Percentiles rank a stretch among this genome's conserved stretches.
phyloP scores from a whole-genome alignment of 2,797 vertebrate species.

The Stomatorhinus walkeri region DNA sequence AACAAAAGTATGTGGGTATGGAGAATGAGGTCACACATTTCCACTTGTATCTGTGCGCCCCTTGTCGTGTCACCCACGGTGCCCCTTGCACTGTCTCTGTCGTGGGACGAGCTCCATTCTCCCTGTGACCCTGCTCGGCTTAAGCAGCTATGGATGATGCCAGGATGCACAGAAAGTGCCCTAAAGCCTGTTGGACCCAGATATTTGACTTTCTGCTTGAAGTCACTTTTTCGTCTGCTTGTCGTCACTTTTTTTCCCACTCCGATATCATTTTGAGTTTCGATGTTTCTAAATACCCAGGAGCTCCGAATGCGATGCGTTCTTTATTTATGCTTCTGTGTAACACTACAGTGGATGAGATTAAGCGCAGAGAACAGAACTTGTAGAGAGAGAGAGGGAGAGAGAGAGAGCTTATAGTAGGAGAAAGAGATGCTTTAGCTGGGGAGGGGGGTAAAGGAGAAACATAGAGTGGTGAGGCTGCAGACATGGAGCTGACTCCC shows the following conservation, averaged over 20 bases:
- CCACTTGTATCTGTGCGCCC: neutral
- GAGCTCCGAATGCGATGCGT: neutral
- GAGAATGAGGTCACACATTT: neutral
- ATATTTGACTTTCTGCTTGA: neutral
- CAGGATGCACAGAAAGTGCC: neutral
- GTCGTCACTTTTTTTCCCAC: neutral
- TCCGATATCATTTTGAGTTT: neutral
- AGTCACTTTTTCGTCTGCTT: neutral
- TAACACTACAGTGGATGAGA: conserved; percentile 1
- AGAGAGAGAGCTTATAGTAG: neutral
- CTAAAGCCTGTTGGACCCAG: neutral
- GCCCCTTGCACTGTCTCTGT: neutral
- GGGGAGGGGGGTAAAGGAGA: neutral
- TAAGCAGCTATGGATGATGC: neutral
- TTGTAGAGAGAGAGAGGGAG: neutral
- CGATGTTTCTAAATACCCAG: neutral
- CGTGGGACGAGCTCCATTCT: neutral
- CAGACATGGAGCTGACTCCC: neutral
- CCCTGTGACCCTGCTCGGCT: neutral
- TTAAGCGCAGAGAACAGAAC: neutral
- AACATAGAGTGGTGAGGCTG: neutral
- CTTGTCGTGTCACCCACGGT: neutral
- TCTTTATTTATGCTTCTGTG: neutral
- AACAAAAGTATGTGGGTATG: neutral
- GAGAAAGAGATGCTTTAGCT: neutral